These are phyloP conservation scores for Synanceia verrucosa DNA, from an alignment of 2,797 vertebrate genomes.

Conservation along the genomic window DNA sequence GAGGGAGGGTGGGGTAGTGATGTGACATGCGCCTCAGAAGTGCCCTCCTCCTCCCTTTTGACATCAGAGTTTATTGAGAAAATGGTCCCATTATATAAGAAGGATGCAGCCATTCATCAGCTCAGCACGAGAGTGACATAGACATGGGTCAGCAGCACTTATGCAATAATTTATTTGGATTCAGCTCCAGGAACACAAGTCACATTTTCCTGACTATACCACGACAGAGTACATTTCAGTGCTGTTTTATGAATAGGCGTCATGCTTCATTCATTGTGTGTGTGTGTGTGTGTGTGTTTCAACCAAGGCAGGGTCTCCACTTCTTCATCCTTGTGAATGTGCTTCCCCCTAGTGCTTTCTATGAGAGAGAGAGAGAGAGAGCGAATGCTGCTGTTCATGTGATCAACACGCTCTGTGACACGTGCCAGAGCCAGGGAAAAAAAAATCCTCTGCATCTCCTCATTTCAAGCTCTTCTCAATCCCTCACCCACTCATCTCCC, in stretches of 20 bases:
- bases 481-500: constrained; percentile 15
- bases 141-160: constrained; percentile 42
- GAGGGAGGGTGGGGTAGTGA: neutral
- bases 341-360: constrained; percentile 58
- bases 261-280: constrained; percentile 60
- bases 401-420: constrained; percentile 77
- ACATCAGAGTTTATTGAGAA: constrained; percentile 60
- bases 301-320: constrained; percentile 49
- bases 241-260: constrained; percentile 60
- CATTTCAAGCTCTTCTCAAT: constrained; percentile 31
- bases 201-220: too few relatives aligned
- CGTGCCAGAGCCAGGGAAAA: constrained; percentile 61
- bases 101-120: constrained; percentile 57
- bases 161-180: constrained; percentile 17
- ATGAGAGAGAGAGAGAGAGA: constrained; percentile 29
- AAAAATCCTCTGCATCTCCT: constrained; percentile 43
- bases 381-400: constrained; percentile 67
- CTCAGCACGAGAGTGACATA: constrained; percentile 26
- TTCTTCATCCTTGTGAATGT: constrained; percentile 70
- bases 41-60: neutral
- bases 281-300: constrained; percentile 53
- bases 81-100: constrained; percentile 54
- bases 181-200: constrained; percentile 8
- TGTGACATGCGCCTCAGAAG: constrained; percentile 20
- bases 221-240: neutral